Evolutionary conservation across 2,888 invertebrate genomes (phyloP).

Genomic region (Synanthedon formicaeformis): DNA sequence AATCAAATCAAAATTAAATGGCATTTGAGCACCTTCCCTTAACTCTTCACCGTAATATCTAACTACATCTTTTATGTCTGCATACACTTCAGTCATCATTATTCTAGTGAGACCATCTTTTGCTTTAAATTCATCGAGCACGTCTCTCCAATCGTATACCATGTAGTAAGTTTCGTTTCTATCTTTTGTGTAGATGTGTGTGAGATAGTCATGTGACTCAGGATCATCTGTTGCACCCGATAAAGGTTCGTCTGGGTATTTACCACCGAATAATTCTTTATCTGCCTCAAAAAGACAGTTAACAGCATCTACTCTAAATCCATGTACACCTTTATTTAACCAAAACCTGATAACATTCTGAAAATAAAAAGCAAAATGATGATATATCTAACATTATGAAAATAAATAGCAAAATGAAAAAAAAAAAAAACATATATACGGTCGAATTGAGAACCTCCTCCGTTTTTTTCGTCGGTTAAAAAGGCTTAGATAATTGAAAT

Average conservation of each 20-base stretch:
- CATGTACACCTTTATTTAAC: slow-evolving; percentile 86
- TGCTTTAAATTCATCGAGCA: slow-evolving; percentile 70
- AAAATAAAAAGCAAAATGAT: neutral
- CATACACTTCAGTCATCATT: slow-evolving; percentile 84
- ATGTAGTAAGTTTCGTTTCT: slow-evolving; percentile 72
- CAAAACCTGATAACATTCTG: slow-evolving; percentile 80
- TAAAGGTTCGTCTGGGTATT: slow-evolving; percentile 68
- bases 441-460: too few species aligned
- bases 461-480: too few species aligned
- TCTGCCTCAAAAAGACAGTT: slow-evolving; percentile 73
- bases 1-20: slow-evolving; percentile 83
- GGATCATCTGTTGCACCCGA: slow-evolving; percentile 53
- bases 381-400: too few species aligned
- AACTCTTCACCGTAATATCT: slow-evolving; percentile 74
- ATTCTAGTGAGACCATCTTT: slow-evolving; percentile 64
- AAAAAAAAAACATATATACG: too few species aligned
- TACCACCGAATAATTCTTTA: slow-evolving; percentile 48
- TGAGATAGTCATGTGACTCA: slow-evolving; percentile 65
- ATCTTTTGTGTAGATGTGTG: slow-evolving; percentile 75
- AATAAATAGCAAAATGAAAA: too few species aligned
- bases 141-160: slow-evolving; percentile 74
- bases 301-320: slow-evolving; percentile 87
- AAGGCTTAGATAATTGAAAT: neutral
- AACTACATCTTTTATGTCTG: slow-evolving; percentile 69
- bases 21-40: slow-evolving; percentile 75